Percentiles rank a stretch among this genome's conserved stretches.
These are phyloP conservation scores for Salminus brasiliensis DNA, from an alignment of 2,113 vertebrate genomes.

Conservation along the genomic window DNA sequence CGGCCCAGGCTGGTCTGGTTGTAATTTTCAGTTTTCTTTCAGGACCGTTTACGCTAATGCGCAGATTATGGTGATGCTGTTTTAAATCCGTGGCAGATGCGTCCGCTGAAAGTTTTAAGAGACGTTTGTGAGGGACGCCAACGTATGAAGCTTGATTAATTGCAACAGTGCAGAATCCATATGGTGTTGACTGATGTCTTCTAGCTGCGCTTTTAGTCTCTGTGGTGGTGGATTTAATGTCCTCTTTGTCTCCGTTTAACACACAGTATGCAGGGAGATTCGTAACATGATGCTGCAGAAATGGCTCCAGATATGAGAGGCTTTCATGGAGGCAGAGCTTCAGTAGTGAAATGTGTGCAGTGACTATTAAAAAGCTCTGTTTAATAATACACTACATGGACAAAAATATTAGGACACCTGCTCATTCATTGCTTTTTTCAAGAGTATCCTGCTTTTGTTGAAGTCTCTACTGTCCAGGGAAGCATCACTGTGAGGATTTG, in stretches of 20 bases:
- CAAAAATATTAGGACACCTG: no score
- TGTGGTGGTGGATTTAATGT: not conserved
- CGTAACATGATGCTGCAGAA: not conserved
- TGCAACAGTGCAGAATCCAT: slow-evolving; percentile 16
- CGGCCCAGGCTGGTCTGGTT: slow-evolving; percentile 50
- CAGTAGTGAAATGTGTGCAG: not conserved
- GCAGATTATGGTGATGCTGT: slow-evolving; percentile 46
- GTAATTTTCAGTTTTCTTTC: slow-evolving; percentile 57
- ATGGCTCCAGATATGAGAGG: not conserved
- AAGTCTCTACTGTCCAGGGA: no score
- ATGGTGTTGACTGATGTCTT: slow-evolving; percentile 14
- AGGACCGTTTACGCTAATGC: slow-evolving; percentile 55
- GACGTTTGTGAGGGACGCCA: not conserved
- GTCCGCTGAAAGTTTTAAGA: slow-evolving; percentile 4
- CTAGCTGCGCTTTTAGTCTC: not conserved
- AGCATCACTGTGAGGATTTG: no score
- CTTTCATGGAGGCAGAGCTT: not conserved
- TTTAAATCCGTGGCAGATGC: slow-evolving; percentile 48
- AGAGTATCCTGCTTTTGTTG: no score
- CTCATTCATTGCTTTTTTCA: no score
- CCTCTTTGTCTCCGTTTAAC: not conserved
- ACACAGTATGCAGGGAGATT: not conserved
- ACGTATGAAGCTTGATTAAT: slow-evolving; percentile 23
- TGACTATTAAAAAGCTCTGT: no score
- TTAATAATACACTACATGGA: no score